Conservation (phyloP, 1,140 invertebrate species). For the Rhagoletis pomonella region DNA sequence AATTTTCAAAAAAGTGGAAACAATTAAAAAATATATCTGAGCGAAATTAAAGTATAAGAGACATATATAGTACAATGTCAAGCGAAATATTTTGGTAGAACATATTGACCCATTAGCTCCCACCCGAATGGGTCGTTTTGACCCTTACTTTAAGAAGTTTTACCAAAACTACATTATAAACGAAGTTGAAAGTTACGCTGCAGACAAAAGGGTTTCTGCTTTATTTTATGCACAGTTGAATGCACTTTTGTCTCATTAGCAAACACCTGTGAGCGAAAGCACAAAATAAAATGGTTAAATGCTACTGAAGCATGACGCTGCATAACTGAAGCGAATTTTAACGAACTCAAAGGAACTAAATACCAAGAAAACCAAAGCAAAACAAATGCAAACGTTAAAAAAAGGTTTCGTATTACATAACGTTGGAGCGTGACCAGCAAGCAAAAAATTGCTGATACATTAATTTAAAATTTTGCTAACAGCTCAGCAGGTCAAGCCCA, state of each 20-base stretch:
- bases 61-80: too few relatives aligned
- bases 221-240: background rate
- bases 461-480: background rate
- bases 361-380: background rate
- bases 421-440: background rate
- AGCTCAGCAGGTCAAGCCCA: background rate
- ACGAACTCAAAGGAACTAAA: slow-evolving; percentile 1
- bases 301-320: background rate
- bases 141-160: too few relatives aligned
- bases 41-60: too few relatives aligned
- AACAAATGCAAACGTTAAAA: background rate
- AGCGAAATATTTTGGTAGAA: too few relatives aligned
- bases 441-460: slow-evolving; percentile 21
- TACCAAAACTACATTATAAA: too few relatives aligned
- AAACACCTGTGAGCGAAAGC: background rate
- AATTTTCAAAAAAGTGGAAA: too few relatives aligned
- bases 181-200: too few relatives aligned
- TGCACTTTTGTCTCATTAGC: background rate
- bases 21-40: too few relatives aligned
- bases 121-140: too few relatives aligned
- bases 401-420: background rate
- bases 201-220: background rate
- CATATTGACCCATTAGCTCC: too few relatives aligned
- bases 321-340: background rate
- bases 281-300: background rate